Evolutionary conservation across 2,797 vertebrate species (phyloP).

Genomic region (Rhynchonycteris naso): DNA sequence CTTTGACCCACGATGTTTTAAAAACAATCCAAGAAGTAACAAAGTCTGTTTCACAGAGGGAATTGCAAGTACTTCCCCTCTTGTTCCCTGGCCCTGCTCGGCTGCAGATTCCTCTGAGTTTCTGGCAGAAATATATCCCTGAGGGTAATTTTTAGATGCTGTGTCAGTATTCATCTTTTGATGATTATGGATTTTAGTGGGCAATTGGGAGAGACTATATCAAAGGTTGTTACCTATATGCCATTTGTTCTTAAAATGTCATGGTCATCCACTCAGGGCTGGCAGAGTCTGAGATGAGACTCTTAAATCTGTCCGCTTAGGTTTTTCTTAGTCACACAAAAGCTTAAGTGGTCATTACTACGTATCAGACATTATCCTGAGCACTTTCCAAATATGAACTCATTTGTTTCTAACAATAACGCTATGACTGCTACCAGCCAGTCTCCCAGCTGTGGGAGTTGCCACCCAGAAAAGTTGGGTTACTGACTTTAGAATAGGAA

Average conservation of each 20-base stretch:
- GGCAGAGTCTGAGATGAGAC: neutral
- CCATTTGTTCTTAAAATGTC: neutral
- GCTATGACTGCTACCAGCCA: neutral
- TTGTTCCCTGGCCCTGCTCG: neutral
- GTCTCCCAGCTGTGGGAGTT: neutral
- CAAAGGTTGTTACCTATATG: neutral
- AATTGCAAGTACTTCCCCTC: accelerated
- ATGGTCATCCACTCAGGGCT: accelerated
- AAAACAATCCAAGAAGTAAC: accelerated
- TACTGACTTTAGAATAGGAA: neutral
- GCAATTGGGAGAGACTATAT: neutral
- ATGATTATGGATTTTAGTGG: neutral
- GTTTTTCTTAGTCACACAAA: neutral
- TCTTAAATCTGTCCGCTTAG: neutral
- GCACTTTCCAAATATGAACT: neutral
- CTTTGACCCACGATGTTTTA: accelerated
- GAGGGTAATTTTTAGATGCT: neutral
- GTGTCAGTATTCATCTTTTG: neutral
- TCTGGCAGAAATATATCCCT: neutral
- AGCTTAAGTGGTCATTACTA: neutral
- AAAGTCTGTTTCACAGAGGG: accelerated
- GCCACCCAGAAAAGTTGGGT: neutral
- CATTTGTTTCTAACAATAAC: neutral
- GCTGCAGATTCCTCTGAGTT: neutral
- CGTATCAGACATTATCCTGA: neutral